Conservation (phyloP, 2,113 vertebrate genomes). For the Coracopsis vasa region DNA sequence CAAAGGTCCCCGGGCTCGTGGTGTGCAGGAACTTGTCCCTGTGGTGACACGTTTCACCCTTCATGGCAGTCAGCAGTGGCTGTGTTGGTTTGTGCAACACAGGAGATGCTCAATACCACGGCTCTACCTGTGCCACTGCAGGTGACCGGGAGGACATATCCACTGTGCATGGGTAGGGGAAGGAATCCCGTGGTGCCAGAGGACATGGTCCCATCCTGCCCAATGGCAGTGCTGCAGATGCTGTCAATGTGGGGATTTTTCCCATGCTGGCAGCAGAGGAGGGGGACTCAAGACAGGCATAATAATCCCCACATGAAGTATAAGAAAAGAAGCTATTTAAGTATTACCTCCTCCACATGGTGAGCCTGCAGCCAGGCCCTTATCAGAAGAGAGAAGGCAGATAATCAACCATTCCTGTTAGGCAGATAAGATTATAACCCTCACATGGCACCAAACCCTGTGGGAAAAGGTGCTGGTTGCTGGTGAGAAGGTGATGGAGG, state of each 20-base stretch:
- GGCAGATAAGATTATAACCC: neutral
- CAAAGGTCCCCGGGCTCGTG: neutral
- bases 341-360: constrained; percentile 35
- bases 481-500: neutral
- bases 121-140: neutral
- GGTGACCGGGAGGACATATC: neutral
- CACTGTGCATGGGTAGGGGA: neutral
- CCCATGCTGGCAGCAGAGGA: neutral
- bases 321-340: constrained; percentile 58
- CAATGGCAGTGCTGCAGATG: neutral
- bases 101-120: neutral
- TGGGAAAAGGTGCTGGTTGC: neutral
- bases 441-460: neutral
- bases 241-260: neutral
- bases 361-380: neutral
- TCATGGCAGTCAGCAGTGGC: neutral
- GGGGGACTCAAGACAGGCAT: neutral
- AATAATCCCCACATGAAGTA: constrained; percentile 10
- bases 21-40: neutral
- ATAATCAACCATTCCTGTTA: constrained; percentile 10
- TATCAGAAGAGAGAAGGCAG: constrained; percentile 17
- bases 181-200: neutral
- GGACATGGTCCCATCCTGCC: neutral
- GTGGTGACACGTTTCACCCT: neutral
- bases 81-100: rapidly evolving